Evolutionary conservation across 2,888 invertebrate species (phyloP).

Genomic region (Ectropis crepuscularia): DNA sequence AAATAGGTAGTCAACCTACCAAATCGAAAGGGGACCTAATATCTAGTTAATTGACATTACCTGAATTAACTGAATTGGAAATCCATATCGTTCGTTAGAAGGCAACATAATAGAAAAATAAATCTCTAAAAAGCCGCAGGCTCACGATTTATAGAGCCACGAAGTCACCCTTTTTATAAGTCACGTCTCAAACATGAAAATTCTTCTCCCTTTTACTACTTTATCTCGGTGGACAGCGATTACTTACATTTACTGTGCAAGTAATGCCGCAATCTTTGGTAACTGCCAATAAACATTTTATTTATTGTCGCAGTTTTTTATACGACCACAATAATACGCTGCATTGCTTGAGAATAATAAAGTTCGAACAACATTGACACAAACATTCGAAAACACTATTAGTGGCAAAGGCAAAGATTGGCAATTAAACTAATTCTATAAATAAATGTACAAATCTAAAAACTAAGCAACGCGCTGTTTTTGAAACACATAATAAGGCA

Average conservation of each 20-base stretch:
- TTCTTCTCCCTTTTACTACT: conserved; percentile 55
- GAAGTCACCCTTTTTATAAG: conserved; percentile 73
- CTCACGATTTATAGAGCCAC: conserved; percentile 69
- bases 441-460: no score
- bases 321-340: conserved; percentile 17
- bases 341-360: neutral
- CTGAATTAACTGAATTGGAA: conserved; percentile 33
- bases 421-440: no score
- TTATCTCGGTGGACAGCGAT: conserved; percentile 52
- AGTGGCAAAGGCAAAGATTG: no score
- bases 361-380: no score
- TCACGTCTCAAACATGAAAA: conserved; percentile 72
- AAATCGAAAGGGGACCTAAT: no score
- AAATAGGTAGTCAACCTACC: no score
- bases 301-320: conserved; percentile 21
- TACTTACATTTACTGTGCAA: conserved; percentile 45
- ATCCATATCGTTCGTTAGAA: conserved; percentile 47
- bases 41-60: neutral
- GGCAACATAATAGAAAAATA: conserved; percentile 73
- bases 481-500: no score
- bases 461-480: no score
- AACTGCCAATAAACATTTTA: conserved; percentile 32
- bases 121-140: conserved; percentile 64
- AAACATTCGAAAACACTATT: no score
- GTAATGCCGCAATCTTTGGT: conserved; percentile 31